Evolutionary conservation across 2,888 invertebrate species (phyloP), one percentile per base, ranked within the genome.

Genomic region (Drosophila siamana): DNA sequence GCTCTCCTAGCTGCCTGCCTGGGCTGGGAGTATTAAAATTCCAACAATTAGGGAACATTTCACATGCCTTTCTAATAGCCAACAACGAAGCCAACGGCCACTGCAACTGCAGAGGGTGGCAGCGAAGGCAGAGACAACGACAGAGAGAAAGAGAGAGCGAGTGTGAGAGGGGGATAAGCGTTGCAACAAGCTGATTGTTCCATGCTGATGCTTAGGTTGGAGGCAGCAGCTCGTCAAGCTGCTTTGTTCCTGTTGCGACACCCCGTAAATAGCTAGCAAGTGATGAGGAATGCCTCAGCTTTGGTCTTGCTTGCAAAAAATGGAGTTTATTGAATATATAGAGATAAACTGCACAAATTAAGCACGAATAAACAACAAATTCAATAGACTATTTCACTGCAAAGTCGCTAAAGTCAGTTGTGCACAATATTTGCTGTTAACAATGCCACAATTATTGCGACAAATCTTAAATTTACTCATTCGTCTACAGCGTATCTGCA

Each of bases 41-140:
- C 87, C 89, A 81, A 88, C 87, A 88, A 88, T 88, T 88, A 88
- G 89, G 89, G 78, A 88, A 88, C 89, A 89, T 88, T 89, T 89
- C 81, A 78, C 82, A 88, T 88, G 82, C 86, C 85, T 86, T 88
- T 89, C 89, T 87, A 87, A 88, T 88, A 80, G 83, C 89, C 87
- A 86, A 74, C 77, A 83, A 68, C 84, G 72, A 57, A 83, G 69
- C 71, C 61, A 61, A 57, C 51, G 68, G 68, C 62, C 61, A 47
- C 74, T 57, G 60, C 70, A 69, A 59, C 33, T 11, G 50, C 50
- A 48, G 24, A 1, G 15, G 24, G 28, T 9, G 16, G 15, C 0
- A 28, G 8, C 28, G 28, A 28, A 28, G 28, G 28, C 9, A 9
- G 28, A 28, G 28, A 9, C 28, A 28, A 19, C 19, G 19, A 19